These are phyloP conservation scores for Brachystomella parvula DNA, from an alignment of 1,140 invertebrate genomes.

Conservation along the genomic window DNA sequence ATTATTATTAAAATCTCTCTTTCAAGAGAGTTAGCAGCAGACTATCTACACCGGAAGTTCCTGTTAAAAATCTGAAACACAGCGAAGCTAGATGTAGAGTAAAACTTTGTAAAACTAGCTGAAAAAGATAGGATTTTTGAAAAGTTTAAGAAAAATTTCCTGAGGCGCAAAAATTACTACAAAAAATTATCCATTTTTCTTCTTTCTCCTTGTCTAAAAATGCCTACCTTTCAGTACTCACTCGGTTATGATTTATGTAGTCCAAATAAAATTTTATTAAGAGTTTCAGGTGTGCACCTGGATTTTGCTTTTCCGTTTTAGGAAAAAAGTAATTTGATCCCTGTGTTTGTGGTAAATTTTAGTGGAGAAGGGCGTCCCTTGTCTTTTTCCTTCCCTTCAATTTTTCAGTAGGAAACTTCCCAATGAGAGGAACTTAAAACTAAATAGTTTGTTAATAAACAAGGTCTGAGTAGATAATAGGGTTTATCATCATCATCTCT, in stretches of 20 bases:
- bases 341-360: constrained; percentile 4
- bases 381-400: background rate
- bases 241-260: no score
- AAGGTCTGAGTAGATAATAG: constrained; percentile 5
- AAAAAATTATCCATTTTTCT: background rate
- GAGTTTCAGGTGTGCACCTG: constrained; percentile 7
- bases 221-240: no score
- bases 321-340: background rate
- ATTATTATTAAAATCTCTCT: no score
- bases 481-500: constrained; percentile 1
- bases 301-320: background rate
- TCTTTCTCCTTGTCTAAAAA: background rate
- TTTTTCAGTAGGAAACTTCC: no score
- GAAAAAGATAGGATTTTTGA: background rate
- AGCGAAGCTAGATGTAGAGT: no score
- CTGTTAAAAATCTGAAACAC: no score
- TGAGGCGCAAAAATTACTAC: background rate
- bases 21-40: no score
- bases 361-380: background rate
- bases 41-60: no score
- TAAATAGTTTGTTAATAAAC: background rate
- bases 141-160: background rate
- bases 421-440: background rate
- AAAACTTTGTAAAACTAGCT: background rate
- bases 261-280: no score